These are phyloP conservation scores for Clarias gariepinus DNA, from an alignment of 2,113 vertebrate species.

Conservation along the genomic window DNA sequence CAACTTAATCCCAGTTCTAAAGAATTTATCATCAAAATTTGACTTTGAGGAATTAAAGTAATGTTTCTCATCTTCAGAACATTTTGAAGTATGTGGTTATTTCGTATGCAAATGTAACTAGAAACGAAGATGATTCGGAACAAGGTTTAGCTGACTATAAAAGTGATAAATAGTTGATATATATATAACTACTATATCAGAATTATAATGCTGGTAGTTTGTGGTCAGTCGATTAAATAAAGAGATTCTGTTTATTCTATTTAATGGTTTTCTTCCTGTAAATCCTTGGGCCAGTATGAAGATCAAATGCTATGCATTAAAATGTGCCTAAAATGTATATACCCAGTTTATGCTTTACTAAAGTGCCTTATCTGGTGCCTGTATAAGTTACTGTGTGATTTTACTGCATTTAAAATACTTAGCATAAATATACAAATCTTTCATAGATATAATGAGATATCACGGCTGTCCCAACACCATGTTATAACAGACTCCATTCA, in stretches of 20 bases:
- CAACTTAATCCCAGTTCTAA: not conserved
- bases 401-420: no score
- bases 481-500: not conserved
- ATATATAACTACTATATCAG: not conserved
- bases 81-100: not conserved
- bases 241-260: not conserved
- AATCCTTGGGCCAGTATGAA: not conserved
- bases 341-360: no score
- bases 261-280: not conserved
- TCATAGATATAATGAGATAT: no score
- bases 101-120: not conserved
- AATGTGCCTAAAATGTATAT: no score
- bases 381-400: no score
- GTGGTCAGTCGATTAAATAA: not conserved
- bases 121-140: not conserved
- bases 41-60: not conserved
- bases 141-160: not conserved
- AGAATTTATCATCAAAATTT: not conserved
- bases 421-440: no score
- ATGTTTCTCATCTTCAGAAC: not conserved
- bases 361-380: no score
- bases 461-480: not conserved
- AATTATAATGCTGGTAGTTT: not conserved
- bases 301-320: no score
- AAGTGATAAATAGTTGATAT: not conserved